Percentiles rank a stretch among this genome's conserved stretches.
Evolutionary conservation across 1,140 invertebrate genomes (phyloP).

Genomic region (Drosophila guanche): DNA sequence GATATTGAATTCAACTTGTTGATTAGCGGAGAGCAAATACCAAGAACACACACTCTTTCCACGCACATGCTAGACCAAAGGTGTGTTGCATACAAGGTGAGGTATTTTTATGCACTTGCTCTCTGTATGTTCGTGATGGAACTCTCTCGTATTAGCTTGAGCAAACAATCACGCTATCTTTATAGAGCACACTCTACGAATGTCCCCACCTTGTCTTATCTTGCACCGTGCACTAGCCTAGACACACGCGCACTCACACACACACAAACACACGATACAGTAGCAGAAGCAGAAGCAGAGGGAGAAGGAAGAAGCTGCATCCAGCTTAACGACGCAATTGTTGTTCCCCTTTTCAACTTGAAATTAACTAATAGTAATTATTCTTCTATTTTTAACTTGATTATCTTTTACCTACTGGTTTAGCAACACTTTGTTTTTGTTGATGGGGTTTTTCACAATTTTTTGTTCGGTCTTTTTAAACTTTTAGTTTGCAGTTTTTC

Average conservation of each 20-base stretch:
- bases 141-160: too few relatives aligned
- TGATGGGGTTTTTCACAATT: slow-evolving; percentile 11
- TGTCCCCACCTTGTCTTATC: too few relatives aligned
- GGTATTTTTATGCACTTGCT: neutral
- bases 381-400: slow-evolving; percentile 11
- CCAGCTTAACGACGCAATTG: slow-evolving; percentile 59
- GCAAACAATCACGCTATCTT: neutral
- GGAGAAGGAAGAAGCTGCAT: slow-evolving; percentile 16
- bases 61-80: neutral
- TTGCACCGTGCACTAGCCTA: neutral
- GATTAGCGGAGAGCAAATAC: slow-evolving; percentile 25
- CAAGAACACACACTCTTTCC: slow-evolving; percentile 19
- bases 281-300: slow-evolving; percentile 6
- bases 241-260: slow-evolving; percentile 16
- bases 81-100: too few relatives aligned
- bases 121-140: neutral
- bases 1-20: slow-evolving; percentile 42
- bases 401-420: slow-evolving; percentile 9
- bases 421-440: slow-evolving; percentile 11
- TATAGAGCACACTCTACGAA: neutral
- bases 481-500: slow-evolving; percentile 7
- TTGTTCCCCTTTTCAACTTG: slow-evolving; percentile 26
- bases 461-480: slow-evolving; percentile 10
- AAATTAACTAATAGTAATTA: slow-evolving; percentile 15
- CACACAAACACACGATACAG: slow-evolving; percentile 3